phyloP scores from a whole-genome alignment of 2,113 vertebrate species.

The Mastomys natalensis region DNA sequence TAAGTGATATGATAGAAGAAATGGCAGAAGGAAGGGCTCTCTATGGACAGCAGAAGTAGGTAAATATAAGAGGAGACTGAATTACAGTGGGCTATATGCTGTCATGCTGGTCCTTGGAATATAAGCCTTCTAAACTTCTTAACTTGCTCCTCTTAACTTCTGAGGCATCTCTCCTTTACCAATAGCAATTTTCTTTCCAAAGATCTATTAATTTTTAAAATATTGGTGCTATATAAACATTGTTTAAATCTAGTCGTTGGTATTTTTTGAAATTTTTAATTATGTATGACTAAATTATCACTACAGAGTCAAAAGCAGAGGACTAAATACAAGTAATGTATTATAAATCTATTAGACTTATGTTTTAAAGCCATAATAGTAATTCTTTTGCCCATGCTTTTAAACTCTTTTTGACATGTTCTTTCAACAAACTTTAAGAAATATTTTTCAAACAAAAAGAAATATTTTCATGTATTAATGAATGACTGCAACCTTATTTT shows the following conservation, averaged over 20 bases:
- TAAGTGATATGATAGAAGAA: too few relatives aligned
- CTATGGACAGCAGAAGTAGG: too few relatives aligned
- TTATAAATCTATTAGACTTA: not conserved
- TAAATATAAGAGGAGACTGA: not conserved
- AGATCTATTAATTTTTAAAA: not conserved
- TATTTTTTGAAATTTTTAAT: not conserved
- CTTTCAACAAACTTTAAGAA: not conserved
- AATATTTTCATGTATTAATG: not conserved
- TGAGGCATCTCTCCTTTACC: too few relatives aligned
- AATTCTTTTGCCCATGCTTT: not conserved
- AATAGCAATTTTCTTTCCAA: not conserved
- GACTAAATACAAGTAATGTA: not conserved
- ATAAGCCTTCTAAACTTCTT: not conserved
- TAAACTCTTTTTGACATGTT: not conserved
- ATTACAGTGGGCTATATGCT: not conserved
- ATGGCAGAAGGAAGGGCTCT: too few relatives aligned
- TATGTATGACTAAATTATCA: not conserved
- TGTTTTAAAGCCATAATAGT: not conserved
- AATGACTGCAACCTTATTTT: conserved; percentile 29
- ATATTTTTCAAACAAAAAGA: not conserved
- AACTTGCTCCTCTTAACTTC: not conserved
- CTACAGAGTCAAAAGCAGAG: not conserved
- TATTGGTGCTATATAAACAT: not conserved
- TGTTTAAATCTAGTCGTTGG: not conserved
- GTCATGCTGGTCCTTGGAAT: not conserved